Percentiles rank a stretch among this genome's conserved stretches.
Evolutionary conservation across 2,113 vertebrate genomes (phyloP).

Genomic region (Henicopernis longicauda): DNA sequence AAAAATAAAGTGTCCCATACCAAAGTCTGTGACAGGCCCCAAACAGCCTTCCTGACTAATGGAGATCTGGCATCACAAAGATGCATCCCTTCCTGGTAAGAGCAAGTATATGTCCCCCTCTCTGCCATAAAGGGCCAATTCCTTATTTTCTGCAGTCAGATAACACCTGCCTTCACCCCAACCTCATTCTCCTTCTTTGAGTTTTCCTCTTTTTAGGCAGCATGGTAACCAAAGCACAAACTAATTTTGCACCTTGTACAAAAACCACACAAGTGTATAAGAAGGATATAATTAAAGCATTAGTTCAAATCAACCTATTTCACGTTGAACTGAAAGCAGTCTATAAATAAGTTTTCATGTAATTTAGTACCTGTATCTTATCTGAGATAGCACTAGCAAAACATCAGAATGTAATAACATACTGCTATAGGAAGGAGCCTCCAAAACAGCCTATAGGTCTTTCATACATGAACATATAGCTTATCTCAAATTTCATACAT

Average conservation of each 20-base stretch:
- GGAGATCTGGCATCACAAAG: not conserved
- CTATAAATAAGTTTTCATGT: not conserved
- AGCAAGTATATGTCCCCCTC: not conserved
- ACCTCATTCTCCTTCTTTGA: not conserved
- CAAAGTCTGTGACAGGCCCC: not conserved
- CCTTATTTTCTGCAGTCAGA: not conserved
- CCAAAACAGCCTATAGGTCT: not conserved
- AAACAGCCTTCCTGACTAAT: not conserved
- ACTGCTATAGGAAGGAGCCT: not conserved
- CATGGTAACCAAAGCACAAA: not conserved
- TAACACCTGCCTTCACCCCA: not conserved
- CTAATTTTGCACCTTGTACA: not conserved
- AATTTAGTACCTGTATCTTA: not conserved
- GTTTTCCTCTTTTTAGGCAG: not conserved
- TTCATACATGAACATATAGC: not conserved
- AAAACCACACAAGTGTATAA: not conserved
- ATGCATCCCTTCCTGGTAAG: not conserved
- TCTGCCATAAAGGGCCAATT: not conserved
- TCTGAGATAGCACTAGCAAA: not conserved
- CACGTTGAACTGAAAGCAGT: not conserved
- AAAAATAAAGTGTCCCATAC: not conserved
- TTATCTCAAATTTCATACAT: not conserved
- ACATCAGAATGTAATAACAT: not conserved
- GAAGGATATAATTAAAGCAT: not conserved
- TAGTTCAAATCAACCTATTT: not conserved